Evolutionary conservation across 2,113 vertebrate genomes (phyloP), one percentile per base, ranked within the genome.

Genomic region (Percopsis transmontana): DNA sequence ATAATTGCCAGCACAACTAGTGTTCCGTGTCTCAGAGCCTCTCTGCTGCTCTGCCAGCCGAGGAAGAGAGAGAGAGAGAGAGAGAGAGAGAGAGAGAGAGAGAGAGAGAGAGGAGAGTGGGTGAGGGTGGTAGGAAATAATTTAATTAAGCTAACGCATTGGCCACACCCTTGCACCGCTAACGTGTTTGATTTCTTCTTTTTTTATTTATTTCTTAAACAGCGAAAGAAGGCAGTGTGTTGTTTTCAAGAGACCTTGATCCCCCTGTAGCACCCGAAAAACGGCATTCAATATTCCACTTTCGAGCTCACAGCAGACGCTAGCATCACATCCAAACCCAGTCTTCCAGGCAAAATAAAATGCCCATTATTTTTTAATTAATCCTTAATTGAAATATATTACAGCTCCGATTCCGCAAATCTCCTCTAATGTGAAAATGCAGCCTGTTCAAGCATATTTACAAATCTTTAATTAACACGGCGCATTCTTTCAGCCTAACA

Each of bases 351-450:
- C 94, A 87, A 95, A 97, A 96, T 96, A 95, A 96, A 96, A 95
- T 91, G 93, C 94, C 94, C 94, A 95, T 97, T 95, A 97, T 96
- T 96, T 97, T 96, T 87, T 95, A 96, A 97, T 97, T 97, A 97
- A 97, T 97, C 93, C 94, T 95, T 97, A 95, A 98, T 97, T 97
- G 97, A 97, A 97, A 97, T 96, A 95, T 95, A 96, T 97, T 94
- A 94, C 94, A 93, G 94, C 90, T 81, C 92, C 90, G 93, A 97
- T 95, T 95, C 94, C 69, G 91, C 95, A 95, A 95, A 96, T 96
- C 94, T 95, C 93, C 95, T 93, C 94, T 96, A 96, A 97, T 96
- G 96, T 94, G 95, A 92, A 95, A 96, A 96, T 94, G 94, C 20
- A 64, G 93, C 92, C 93, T 94, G 94, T 95, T 94, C 91, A 92